phyloP scores from a whole-genome alignment of 1,140 invertebrate species.

The Brachionus rubens region DNA sequence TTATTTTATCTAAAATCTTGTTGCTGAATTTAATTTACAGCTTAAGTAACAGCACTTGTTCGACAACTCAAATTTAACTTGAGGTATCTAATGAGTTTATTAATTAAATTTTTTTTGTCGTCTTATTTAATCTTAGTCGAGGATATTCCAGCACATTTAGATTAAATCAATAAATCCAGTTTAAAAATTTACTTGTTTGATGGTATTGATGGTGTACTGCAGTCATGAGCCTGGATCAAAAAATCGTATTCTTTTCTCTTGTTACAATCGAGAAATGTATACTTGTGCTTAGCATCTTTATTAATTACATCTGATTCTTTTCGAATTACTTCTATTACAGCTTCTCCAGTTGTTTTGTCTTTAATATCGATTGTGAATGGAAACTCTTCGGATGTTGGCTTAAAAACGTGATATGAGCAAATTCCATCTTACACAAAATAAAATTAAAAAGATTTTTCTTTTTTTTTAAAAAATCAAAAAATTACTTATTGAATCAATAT shows the following conservation, averaged over 20 bases:
- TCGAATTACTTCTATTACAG: conserved; percentile 17
- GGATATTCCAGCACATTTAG: too few relatives aligned
- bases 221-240: conserved; percentile 39
- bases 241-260: conserved; percentile 39
- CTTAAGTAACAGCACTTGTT: too few relatives aligned
- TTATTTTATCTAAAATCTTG: too few relatives aligned
- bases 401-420: conserved; percentile 44
- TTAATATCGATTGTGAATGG: conserved; percentile 42
- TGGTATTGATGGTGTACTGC: conserved; percentile 24
- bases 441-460: not conserved
- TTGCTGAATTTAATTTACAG: too few relatives aligned
- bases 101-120: too few relatives aligned
- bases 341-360: conserved; percentile 23
- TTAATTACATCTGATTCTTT: not conserved
- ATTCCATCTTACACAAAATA: conserved; percentile 18
- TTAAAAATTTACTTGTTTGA: conserved; percentile 40
- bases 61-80: too few relatives aligned
- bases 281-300: not conserved
- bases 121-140: too few relatives aligned
- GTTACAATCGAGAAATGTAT: conserved; percentile 8
- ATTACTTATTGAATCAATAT: conserved; percentile 46
- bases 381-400: conserved; percentile 28
- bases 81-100: too few relatives aligned
- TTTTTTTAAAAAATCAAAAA: not conserved
- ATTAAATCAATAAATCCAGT: too few relatives aligned